Base-by-base conservation (phyloP, 2,888 invertebrate species). In the Rosalia funebris region DNA sequence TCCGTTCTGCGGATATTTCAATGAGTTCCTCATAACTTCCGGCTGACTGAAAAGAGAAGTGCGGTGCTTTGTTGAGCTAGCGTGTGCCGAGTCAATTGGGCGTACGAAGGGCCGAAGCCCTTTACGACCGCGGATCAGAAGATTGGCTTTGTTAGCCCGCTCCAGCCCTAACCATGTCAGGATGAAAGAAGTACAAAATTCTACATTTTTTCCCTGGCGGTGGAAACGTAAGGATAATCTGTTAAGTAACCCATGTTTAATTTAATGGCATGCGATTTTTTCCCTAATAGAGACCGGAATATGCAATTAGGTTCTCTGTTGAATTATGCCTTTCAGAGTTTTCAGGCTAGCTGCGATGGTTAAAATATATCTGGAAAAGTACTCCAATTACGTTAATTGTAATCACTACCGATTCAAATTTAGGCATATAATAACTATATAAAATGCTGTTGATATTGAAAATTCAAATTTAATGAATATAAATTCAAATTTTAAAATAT, bases 1-100 rank as follows among this genome's bases (percentile, higher is more conserved):
- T 78, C 77, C 77, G 76, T 72, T 73, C 76, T 75, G 75, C 78
- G 79, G 78, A 79, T 79, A 80, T 79, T 78, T 77, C 79, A 80
- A 80, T 80, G 79, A 79, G 76, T 77, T 75, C 73, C 78, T 79
- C 79, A 81, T 79, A 80, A 79, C 79, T 80, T 80, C 79, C 80
- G 79, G 77, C 63, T 71, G 77, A 75, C 66, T 72, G 75, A 67
- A 71, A 66, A 63, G 62, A 66, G 71, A 69, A 75, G 75, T 71
- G 72, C 69, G 72, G 72, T 69, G 71, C 75, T 77, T 78, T 78
- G 76, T 76, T 68, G 68, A 58, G 53, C 66, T 65, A 73, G 72
- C 75, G 74, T 73, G 74, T 72, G 74, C 71, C 68, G 73, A 77
- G 77, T 77, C 77, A 78, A 79, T 78, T 78, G 78, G 76, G 78